These are phyloP conservation scores for Mystacornis crossleyi DNA, from an alignment of 2,113 vertebrate genomes.

Conservation along the genomic window DNA sequence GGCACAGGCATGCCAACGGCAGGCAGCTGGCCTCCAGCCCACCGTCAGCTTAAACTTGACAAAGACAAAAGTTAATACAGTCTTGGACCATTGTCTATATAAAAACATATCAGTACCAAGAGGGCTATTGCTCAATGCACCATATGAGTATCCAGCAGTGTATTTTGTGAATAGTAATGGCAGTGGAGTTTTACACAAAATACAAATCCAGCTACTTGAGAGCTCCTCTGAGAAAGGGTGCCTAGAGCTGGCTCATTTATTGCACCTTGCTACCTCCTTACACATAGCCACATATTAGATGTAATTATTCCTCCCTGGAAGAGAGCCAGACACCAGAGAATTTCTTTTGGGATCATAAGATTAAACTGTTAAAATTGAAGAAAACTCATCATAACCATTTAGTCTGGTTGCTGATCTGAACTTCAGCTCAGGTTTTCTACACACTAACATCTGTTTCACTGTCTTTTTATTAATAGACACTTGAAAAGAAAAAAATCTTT, in stretches of 20 bases:
- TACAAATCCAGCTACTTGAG: fast-evolving
- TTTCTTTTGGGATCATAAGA: neutral
- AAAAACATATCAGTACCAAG: neutral
- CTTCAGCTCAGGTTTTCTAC: neutral
- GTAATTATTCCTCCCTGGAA: neutral
- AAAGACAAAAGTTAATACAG: neutral
- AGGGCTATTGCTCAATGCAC: neutral
- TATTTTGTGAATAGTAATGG: neutral
- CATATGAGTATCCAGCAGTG: neutral
- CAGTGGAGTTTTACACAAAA: neutral
- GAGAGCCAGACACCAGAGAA: neutral
- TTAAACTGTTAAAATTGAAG: neutral
- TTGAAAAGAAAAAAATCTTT: neutral
- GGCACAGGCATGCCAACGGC: neutral
- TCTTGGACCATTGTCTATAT: neutral
- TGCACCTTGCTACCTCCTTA: neutral
- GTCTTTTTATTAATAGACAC: neutral
- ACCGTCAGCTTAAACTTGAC: neutral
- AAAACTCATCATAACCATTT: neutral
- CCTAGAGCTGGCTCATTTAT: neutral
- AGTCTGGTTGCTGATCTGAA: neutral
- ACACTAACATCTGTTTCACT: neutral
- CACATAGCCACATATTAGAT: neutral
- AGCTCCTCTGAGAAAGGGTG: neutral
- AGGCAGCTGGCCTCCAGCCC: neutral